phyloP scores from a whole-genome alignment of 2,888 invertebrate species.

The Galerucella pusilla region DNA sequence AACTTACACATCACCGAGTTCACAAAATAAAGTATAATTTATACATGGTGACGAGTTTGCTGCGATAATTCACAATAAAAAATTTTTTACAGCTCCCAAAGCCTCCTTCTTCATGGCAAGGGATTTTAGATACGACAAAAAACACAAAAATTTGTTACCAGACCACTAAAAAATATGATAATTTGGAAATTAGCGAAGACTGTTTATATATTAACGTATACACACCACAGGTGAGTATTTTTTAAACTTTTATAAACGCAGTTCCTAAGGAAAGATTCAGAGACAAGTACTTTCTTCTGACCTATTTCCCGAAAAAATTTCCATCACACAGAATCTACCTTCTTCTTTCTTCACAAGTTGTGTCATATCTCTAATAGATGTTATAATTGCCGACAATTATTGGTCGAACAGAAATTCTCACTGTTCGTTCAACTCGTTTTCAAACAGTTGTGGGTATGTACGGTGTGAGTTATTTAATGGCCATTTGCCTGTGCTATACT shows the following conservation, averaged over 20 bases:
- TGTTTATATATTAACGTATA: constrained; percentile 48
- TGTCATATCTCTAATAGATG: no score
- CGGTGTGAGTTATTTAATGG: no score
- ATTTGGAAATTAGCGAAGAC: constrained; percentile 41
- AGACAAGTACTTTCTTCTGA: no score
- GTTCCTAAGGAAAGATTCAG: no score
- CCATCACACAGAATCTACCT: no score
- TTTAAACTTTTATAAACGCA: background rate
- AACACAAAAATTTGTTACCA: constrained; percentile 43
- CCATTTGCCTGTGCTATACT: no score
- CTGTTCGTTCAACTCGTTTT: no score
- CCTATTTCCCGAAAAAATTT: no score
- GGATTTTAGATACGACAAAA: constrained; percentile 40
- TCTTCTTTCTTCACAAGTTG: no score
- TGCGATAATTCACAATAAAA: no score
- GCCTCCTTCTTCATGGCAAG: constrained; percentile 42
- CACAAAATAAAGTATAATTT: background rate
- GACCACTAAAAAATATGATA: background rate
- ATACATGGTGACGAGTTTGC: background rate
- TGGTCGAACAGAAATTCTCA: background rate
- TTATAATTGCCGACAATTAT: no score
- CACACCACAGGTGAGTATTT: constrained; percentile 41
- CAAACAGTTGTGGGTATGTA: no score
- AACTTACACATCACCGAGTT: background rate
- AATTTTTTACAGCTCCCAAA: constrained; percentile 30